A percentile compares a stretch with the other conserved stretches of the same genome.
Evolutionary conservation across 2,888 invertebrate species (phyloP).

Genomic region (Esperia sulphurella): DNA sequence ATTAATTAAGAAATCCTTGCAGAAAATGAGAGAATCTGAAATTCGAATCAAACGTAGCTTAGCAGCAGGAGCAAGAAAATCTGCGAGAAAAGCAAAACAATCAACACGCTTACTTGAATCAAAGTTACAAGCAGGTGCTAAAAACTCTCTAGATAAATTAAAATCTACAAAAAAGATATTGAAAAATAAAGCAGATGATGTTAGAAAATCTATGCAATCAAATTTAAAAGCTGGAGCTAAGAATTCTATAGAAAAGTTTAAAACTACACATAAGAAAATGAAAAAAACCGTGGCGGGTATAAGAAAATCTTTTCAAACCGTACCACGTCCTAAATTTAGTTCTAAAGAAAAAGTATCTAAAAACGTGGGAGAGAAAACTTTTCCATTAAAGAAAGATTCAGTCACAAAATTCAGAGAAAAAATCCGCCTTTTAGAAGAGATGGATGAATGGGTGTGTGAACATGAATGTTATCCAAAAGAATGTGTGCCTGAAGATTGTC

Average conservation of each 20-base stretch:
- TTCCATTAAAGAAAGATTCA: slow-evolving; percentile 34
- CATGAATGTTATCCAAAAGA: slow-evolving; percentile 26
- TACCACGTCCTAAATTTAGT: too few relatives aligned
- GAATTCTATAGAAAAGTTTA: too few relatives aligned
- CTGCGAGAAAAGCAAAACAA: too few relatives aligned
- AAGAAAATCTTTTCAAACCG: too few relatives aligned
- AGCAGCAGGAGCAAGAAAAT: not conserved
- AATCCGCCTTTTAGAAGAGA: slow-evolving; percentile 2
- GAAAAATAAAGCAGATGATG: slow-evolving; percentile 12
- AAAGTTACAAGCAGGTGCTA: slow-evolving; percentile 14
- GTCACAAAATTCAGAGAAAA: slow-evolving; percentile 33
- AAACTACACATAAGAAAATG: too few relatives aligned
- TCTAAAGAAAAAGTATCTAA: not conserved
- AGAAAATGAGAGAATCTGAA: slow-evolving; percentile 24
- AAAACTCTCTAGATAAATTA: slow-evolving; percentile 23
- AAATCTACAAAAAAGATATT: slow-evolving; percentile 16
- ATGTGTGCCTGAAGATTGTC: slow-evolving; percentile 35
- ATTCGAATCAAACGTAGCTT: slow-evolving; percentile 16
- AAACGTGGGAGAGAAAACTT: slow-evolving; percentile 11
- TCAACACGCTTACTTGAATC: not conserved
- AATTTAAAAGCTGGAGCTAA: too few relatives aligned
- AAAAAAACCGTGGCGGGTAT: too few relatives aligned
- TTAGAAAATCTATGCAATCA: not conserved
- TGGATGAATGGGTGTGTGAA: slow-evolving; percentile 14
- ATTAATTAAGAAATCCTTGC: slow-evolving; percentile 19